Evolutionary conservation across 2,113 vertebrate genomes (phyloP).

Genomic region (Centropristis striata): DNA sequence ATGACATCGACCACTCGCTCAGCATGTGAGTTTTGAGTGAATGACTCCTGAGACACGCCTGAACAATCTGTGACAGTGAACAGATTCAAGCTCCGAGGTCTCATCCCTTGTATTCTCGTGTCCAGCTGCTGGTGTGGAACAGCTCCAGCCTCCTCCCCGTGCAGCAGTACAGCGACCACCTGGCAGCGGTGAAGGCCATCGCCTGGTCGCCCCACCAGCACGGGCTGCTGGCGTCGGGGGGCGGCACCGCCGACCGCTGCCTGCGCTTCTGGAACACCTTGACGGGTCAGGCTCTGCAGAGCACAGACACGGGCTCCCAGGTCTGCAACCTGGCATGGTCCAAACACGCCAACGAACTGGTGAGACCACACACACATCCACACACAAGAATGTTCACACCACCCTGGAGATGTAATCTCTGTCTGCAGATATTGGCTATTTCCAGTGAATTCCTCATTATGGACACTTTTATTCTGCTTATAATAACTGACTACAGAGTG

Average conservation of each 20-base stretch:
- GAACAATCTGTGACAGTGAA: background rate
- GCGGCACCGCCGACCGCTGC: constrained; percentile 88
- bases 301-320: constrained; percentile 88
- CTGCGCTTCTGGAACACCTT: constrained; percentile 89
- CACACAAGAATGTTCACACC: background rate
- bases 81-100: background rate
- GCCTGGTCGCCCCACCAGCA: constrained; percentile 89
- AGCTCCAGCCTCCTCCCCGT: constrained; percentile 87
- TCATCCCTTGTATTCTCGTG: background rate
- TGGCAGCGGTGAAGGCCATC: constrained; percentile 88
- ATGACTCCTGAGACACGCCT: no score
- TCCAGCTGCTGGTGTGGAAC: constrained; percentile 87
- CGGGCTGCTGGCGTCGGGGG: constrained; percentile 87
- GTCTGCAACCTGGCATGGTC: constrained; percentile 90
- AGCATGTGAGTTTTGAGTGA: no score
- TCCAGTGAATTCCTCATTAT: no score
- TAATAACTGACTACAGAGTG: no score
- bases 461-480: no score
- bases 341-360: constrained; percentile 89
- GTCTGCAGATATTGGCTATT: background rate
- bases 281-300: constrained; percentile 88
- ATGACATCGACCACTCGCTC: constrained; percentile 27
- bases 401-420: background rate
- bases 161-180: constrained; percentile 88
- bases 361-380: constrained; percentile 62